A percentile compares a stretch with the other conserved stretches of the same genome.
Evolutionary conservation across 2,113 vertebrate genomes (phyloP).

Genomic region (Dicerorhinus sumatrensis): DNA sequence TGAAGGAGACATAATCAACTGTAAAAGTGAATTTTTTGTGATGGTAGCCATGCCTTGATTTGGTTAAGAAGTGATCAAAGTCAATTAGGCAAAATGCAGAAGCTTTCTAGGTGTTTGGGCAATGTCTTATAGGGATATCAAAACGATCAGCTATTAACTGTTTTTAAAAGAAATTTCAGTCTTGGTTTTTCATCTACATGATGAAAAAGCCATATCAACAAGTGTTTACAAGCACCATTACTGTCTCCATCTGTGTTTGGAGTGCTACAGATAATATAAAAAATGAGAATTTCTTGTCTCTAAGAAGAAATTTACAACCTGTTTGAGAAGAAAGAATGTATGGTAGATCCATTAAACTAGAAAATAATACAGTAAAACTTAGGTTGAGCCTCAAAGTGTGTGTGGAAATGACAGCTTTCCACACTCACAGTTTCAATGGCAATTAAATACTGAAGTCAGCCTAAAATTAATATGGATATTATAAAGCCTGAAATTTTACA

Average conservation of each 20-base stretch:
- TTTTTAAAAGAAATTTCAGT: not conserved
- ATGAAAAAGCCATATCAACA: not conserved
- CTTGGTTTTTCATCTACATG: not conserved
- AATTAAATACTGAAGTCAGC: not conserved
- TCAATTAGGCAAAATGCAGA: not conserved
- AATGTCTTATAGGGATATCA: not conserved
- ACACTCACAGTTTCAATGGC: not conserved
- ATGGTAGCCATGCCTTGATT: slow-evolving; percentile 12
- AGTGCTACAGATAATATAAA: not conserved
- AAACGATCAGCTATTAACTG: not conserved
- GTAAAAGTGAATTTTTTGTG: not conserved
- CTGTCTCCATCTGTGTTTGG: not conserved
- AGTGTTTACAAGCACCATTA: not conserved
- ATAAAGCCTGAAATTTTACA: not conserved
- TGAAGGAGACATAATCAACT: slow-evolving; percentile 32
- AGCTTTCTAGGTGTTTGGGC: not conserved
- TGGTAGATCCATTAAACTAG: not conserved
- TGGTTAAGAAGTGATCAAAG: slow-evolving; percentile 17
- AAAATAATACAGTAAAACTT: not conserved
- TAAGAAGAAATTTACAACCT: not conserved
- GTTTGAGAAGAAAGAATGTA: not conserved
- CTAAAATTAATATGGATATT: not conserved
- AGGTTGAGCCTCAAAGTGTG: not conserved
- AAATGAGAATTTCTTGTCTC: not conserved
- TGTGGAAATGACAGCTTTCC: not conserved